A percentile compares a stretch with the other conserved stretches of the same genome.
Conservation (phyloP, 2,113 vertebrate species). For the Gymnorhina tibicen region DNA sequence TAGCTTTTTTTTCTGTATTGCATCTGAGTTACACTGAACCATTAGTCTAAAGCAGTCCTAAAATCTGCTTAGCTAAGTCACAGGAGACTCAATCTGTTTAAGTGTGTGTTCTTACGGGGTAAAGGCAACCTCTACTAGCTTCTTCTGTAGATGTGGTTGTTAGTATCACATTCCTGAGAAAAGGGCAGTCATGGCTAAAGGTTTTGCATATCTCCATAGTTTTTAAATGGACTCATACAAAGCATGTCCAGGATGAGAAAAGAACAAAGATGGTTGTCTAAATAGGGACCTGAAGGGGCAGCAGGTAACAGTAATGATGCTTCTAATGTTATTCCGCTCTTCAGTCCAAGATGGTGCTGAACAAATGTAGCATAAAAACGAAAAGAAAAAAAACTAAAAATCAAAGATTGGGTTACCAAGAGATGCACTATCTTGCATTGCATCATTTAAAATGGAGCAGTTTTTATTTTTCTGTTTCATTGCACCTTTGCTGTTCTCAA, state of each 20-base stretch:
- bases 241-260: background rate
- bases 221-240: background rate
- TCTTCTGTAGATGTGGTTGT: background rate
- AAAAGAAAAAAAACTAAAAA: background rate
- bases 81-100: background rate
- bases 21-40: background rate
- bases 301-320: background rate
- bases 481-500: background rate
- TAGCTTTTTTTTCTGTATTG: background rate
- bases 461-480: background rate
- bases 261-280: background rate
- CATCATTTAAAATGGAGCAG: background rate
- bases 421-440: background rate
- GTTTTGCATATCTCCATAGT: background rate
- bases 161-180: background rate
- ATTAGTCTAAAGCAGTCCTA: background rate
- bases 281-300: background rate
- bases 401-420: background rate
- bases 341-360: background rate
- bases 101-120: background rate
- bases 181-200: background rate
- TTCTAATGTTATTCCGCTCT: background rate
- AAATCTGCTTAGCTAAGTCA: conserved; percentile 4
- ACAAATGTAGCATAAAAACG: background rate
- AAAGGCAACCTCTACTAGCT: background rate